Conservation (phyloP, 2,113 vertebrate species). For the Romanogobio albipinnatus region DNA sequence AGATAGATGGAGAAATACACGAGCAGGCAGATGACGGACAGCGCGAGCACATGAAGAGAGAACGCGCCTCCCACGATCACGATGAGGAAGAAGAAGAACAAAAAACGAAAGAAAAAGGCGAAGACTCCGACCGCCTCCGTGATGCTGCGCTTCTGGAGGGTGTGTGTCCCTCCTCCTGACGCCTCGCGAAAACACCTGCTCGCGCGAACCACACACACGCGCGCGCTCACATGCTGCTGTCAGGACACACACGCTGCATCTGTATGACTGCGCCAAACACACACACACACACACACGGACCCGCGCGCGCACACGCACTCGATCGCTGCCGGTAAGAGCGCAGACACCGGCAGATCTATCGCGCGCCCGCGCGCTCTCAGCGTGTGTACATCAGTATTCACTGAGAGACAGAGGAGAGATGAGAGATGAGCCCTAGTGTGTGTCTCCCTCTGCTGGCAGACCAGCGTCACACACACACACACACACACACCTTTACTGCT, state of each 20-base stretch:
- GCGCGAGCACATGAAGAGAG: constrained; percentile 75
- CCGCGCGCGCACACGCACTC: constrained; percentile 10
- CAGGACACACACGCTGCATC: constrained; percentile 42
- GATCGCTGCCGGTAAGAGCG: constrained; percentile 58
- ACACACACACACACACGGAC: constrained; percentile 30
- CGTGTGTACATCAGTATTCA: background rate
- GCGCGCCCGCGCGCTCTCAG: background rate
- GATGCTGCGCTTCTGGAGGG: constrained; percentile 71
- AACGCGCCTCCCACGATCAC: constrained; percentile 78
- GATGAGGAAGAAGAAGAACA: constrained; percentile 81
- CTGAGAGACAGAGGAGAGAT: background rate
- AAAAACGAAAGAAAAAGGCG: constrained; percentile 78
- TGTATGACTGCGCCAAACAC: constrained; percentile 45
- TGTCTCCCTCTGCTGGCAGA: constrained; percentile 14
- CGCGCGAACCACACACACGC: background rate
- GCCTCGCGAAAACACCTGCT: constrained; percentile 35
- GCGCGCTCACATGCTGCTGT: constrained; percentile 1
- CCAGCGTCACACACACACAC: background rate
- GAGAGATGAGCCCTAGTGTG: background rate
- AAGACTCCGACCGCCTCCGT: constrained; percentile 80
- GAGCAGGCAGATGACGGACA: constrained; percentile 77
- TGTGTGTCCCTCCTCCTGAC: constrained; percentile 57
- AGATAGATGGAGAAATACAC: constrained; percentile 81
- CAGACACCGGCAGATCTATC: constrained; percentile 59
- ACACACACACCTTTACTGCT: too few relatives aligned